Percentiles rank a stretch among this genome's conserved stretches.
phyloP scores from a whole-genome alignment of 2,113 vertebrate species.

The Sebastes fasciatus region DNA sequence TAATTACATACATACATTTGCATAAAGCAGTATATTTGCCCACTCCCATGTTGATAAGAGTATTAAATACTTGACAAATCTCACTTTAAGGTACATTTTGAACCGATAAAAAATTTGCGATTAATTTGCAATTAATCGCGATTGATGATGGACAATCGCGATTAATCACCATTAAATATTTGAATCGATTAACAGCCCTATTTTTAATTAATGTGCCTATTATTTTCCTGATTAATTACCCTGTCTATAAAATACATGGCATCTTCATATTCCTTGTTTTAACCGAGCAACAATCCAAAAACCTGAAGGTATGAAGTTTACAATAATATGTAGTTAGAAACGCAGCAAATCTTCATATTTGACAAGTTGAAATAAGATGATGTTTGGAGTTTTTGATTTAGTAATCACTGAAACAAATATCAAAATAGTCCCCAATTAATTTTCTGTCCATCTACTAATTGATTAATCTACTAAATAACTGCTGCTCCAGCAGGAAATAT shows the following conservation, averaged over 20 bases:
- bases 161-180: no score
- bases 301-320: not conserved
- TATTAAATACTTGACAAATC: no score
- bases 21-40: no score
- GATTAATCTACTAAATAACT: no score
- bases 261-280: not conserved
- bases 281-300: not conserved
- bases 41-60: no score
- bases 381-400: not conserved
- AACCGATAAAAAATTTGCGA: no score
- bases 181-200: no score
- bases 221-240: not conserved
- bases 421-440: not conserved
- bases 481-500: not conserved
- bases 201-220: not conserved
- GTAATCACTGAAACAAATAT: not conserved
- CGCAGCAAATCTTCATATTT: not conserved
- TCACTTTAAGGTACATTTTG: no score
- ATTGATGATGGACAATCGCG: no score
- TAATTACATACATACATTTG: no score
- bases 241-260: not conserved
- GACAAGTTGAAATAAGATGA: not conserved
- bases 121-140: no score
- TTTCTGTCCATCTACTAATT: not conserved
- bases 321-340: not conserved